Percentiles rank a stretch among this genome's conserved stretches.
These are phyloP conservation scores for Takifugu flavidus DNA, from an alignment of 2,113 vertebrate species.

Conservation along the genomic window DNA sequence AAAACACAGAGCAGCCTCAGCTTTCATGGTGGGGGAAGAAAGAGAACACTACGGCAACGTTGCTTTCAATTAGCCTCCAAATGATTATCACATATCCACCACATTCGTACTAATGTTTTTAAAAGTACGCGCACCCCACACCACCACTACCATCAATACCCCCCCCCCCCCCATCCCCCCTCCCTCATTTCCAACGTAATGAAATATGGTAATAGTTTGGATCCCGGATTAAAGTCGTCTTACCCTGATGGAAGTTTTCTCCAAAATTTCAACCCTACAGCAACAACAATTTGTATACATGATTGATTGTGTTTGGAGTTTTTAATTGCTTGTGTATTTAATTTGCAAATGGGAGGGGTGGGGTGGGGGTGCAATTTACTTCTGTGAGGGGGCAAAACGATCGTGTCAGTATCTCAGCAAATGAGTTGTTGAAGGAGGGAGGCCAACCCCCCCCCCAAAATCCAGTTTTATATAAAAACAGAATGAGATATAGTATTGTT, in stretches of 20 bases:
- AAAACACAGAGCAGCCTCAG: constrained; percentile 48
- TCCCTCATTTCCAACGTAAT: constrained; percentile 65
- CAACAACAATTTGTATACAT: constrained; percentile 76
- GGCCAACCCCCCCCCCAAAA: neutral
- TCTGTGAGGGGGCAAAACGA: constrained; percentile 37
- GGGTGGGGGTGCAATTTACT: constrained; percentile 42
- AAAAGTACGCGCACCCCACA: constrained; percentile 39
- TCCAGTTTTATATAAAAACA: neutral
- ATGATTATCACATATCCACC: constrained; percentile 62
- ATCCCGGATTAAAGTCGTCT: constrained; percentile 70
- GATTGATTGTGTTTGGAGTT: constrained; percentile 73
- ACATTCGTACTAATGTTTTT: constrained; percentile 64
- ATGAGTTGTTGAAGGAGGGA: constrained; percentile 19
- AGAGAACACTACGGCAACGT: constrained; percentile 49
- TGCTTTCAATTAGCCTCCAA: constrained; percentile 59
- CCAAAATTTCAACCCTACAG: constrained; percentile 69
- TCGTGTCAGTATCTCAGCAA: constrained; percentile 38
- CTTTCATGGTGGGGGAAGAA: constrained; percentile 32
- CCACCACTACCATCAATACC: neutral
- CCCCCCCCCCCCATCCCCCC: constrained; percentile 10
- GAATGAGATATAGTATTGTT: neutral
- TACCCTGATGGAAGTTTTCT: constrained; percentile 70
- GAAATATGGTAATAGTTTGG: constrained; percentile 73
- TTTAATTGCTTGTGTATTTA: constrained; percentile 77
- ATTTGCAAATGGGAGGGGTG: constrained; percentile 69